Conservation (phyloP, 2,888 invertebrate species). For the Machimus atricapillus region DNA sequence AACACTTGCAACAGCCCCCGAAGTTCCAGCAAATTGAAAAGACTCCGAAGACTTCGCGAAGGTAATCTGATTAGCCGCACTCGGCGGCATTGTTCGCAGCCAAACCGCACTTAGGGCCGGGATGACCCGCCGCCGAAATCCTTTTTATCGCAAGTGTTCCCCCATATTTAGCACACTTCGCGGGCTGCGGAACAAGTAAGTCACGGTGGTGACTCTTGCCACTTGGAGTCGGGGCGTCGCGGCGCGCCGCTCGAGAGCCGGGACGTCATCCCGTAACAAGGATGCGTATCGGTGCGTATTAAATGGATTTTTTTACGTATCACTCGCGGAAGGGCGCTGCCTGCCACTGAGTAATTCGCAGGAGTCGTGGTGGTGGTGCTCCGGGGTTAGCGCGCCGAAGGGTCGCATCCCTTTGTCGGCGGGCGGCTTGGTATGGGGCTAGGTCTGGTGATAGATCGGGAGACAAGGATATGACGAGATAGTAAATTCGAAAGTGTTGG, state of each 20-base stretch:
- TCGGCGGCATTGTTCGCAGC: not conserved
- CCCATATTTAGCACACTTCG: not conserved
- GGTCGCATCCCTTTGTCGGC: slow-evolving; percentile 38
- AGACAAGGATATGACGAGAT: slow-evolving; percentile 31
- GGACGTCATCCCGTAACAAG: slow-evolving; percentile 36
- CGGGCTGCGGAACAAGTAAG: not conserved
- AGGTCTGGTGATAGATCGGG: slow-evolving; percentile 10
- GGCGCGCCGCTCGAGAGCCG: not conserved
- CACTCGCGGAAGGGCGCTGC: not conserved
- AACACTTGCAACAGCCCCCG: not conserved
- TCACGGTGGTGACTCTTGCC: slow-evolving; percentile 35
- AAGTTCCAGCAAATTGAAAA: not conserved
- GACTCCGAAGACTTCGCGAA: not conserved
- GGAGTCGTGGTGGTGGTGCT: slow-evolving; percentile 27
- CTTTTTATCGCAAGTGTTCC: slow-evolving; percentile 20
- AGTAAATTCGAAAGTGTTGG: slow-evolving; percentile 60
- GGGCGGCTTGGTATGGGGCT: not conserved
- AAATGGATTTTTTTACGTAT: slow-evolving; percentile 41
- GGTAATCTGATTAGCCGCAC: slow-evolving; percentile 22
- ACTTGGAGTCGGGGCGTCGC: not conserved
- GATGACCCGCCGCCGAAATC: slow-evolving; percentile 24
- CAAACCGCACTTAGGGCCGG: slow-evolving; percentile 31
- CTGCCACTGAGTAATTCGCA: slow-evolving; percentile 5
- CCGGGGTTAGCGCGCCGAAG: slow-evolving; percentile 8
- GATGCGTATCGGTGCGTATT: slow-evolving; percentile 42